A percentile compares a stretch with the other conserved stretches of the same genome.
Evolutionary conservation across 2,797 vertebrate species (phyloP).

Genomic region (Sebastes kiyomatsui): DNA sequence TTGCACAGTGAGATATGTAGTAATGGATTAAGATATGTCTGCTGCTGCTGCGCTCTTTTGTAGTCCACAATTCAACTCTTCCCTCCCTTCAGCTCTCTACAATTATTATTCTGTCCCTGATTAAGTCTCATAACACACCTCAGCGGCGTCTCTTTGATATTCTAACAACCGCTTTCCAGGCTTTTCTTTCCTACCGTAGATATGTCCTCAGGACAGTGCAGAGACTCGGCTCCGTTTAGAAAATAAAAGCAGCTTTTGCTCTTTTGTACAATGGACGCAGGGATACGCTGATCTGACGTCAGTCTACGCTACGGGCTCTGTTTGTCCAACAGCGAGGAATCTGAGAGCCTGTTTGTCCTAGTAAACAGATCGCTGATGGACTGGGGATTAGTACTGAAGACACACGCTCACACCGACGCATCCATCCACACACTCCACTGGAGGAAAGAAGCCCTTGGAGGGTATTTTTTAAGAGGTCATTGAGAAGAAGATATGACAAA

Average conservation of each 20-base stretch:
- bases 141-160: constrained; percentile 5
- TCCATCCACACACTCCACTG: constrained; percentile 57
- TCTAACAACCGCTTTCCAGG: neutral
- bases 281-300: constrained; percentile 44
- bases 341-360: constrained; percentile 36
- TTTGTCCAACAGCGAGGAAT: constrained; percentile 33
- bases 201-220: constrained; percentile 15
- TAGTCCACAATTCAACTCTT: constrained; percentile 26
- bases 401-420: constrained; percentile 7
- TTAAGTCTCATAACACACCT: constrained; percentile 21
- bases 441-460: constrained; percentile 75
- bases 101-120: constrained; percentile 33
- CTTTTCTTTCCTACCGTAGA: constrained; percentile 23
- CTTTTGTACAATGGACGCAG: constrained; percentile 36
- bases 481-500: constrained; percentile 66
- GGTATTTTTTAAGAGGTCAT: constrained; percentile 58
- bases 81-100: constrained; percentile 1
- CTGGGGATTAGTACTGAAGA: constrained; percentile 45
- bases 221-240: constrained; percentile 10
- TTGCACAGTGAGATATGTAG: constrained; percentile 53
- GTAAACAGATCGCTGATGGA: constrained; percentile 40
- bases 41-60: constrained; percentile 35
- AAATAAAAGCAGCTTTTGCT: constrained; percentile 49
- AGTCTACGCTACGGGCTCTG: constrained; percentile 46
- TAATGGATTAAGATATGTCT: constrained; percentile 61